A percentile compares a stretch with the other conserved stretches of the same genome.
Conservation (phyloP, 2,888 invertebrate genomes). For the Mechanitis messenoides region DNA sequence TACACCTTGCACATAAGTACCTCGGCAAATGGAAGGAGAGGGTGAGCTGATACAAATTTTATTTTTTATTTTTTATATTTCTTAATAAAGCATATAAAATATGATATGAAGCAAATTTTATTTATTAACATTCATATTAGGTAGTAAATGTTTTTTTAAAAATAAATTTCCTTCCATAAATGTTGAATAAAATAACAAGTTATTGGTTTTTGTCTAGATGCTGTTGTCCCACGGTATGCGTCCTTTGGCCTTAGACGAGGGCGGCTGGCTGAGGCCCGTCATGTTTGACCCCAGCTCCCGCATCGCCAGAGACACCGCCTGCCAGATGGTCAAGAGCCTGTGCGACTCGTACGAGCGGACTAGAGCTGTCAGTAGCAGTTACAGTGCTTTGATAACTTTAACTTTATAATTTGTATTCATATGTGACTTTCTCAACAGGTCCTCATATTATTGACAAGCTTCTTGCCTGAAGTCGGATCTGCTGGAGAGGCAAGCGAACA, state of each 20-base stretch:
- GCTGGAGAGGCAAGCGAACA: slow-evolving; percentile 96
- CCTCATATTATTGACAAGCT: slow-evolving; percentile 90
- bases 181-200: too few relatives aligned
- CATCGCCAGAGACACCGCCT: slow-evolving; percentile 91
- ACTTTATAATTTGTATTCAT: too few relatives aligned
- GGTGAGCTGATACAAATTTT: slow-evolving; percentile 37
- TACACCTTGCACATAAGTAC: slow-evolving; percentile 62
- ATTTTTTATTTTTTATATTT: background rate
- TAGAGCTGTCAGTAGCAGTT: slow-evolving; percentile 24
- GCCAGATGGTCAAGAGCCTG: slow-evolving; percentile 90
- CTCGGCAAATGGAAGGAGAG: slow-evolving; percentile 61
- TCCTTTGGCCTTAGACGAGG: slow-evolving; percentile 79
- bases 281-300: slow-evolving; percentile 94
- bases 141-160: too few relatives aligned
- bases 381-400: too few relatives aligned
- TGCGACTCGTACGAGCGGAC: slow-evolving; percentile 78
- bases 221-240: slow-evolving; percentile 72
- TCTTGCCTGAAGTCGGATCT: slow-evolving; percentile 88
- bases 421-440: slow-evolving; percentile 65
- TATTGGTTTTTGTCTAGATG: slow-evolving; percentile 38
- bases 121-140: too few relatives aligned
- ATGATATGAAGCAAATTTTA: background rate
- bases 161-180: too few relatives aligned
- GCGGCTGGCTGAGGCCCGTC: slow-evolving; percentile 93
- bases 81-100: background rate